A percentile compares a stretch with the other conserved stretches of the same genome.
Evolutionary conservation across 2,797 vertebrate species (phyloP).

Genomic region (Macropus fuliginosus): DNA sequence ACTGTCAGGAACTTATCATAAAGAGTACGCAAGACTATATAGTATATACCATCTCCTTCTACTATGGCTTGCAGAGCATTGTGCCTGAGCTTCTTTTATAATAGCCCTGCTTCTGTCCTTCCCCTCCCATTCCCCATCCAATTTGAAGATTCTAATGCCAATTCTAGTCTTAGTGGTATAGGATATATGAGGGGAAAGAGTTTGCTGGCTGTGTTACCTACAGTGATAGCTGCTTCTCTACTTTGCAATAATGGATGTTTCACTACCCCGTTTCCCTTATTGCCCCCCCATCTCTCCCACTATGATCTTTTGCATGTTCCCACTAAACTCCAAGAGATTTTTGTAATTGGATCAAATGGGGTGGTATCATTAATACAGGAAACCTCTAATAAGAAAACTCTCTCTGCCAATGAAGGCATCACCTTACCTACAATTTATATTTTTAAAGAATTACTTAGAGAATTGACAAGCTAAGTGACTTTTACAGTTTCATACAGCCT

Average conservation of each 20-base stretch:
- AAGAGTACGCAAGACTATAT: no score
- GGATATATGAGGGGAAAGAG: neutral
- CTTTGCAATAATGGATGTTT: neutral
- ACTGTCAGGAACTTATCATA: no score
- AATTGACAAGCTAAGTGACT: neutral
- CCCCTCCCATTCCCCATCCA: no score
- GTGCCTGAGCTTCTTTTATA: no score
- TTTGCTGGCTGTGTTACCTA: neutral
- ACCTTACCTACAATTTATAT: neutral
- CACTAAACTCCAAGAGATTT: neutral
- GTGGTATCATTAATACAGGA: neutral
- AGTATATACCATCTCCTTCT: no score
- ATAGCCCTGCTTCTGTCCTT: no score
- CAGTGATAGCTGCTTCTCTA: no score
- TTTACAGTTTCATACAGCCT: neutral
- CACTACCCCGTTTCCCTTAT: neutral
- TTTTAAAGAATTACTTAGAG: neutral
- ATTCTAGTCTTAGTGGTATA: neutral
- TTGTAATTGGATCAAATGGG: neutral
- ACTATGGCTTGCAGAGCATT: no score
- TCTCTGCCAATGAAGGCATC: neutral
- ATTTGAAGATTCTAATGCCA: no score
- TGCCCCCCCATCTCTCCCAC: neutral
- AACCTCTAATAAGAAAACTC: neutral
- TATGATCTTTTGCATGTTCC: neutral